phyloP scores from a whole-genome alignment of 1,140 invertebrate species.

The Nilaparvata lugens region DNA sequence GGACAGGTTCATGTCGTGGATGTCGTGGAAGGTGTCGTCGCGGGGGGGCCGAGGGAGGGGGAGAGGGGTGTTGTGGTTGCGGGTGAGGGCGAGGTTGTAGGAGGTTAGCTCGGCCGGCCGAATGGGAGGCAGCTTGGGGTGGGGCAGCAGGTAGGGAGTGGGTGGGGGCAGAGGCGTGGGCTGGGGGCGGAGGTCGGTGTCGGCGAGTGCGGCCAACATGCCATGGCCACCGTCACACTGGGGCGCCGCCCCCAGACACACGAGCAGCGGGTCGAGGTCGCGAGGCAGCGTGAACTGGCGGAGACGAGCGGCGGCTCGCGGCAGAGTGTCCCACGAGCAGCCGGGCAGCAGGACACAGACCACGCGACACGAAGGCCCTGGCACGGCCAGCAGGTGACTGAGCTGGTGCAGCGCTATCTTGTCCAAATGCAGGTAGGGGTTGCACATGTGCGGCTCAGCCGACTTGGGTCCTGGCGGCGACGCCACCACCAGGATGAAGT shows the following conservation, averaged over 20 bases:
- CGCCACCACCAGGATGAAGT: slow-evolving; percentile 15
- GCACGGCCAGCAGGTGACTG: background rate
- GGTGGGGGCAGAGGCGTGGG: background rate
- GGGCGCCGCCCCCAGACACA: slow-evolving; percentile 20
- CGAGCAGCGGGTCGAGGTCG: slow-evolving; percentile 23
- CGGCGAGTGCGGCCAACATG: slow-evolving; percentile 5
- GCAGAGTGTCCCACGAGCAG: slow-evolving; percentile 16
- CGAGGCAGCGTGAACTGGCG: slow-evolving; percentile 18
- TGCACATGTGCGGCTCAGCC: slow-evolving; percentile 8
- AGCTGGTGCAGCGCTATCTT: slow-evolving; percentile 10
- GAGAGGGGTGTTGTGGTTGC: background rate
- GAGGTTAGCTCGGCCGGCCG: background rate
- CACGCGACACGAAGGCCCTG: slow-evolving; percentile 1
- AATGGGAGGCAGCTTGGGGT: background rate
- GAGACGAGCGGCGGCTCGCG: slow-evolving; percentile 4
- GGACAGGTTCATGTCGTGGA: background rate
- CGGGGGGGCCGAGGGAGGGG: background rate
- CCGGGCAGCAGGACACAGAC: slow-evolving; percentile 8
- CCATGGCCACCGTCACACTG: slow-evolving; percentile 22
- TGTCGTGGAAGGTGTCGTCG: background rate
- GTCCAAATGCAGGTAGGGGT: slow-evolving; percentile 12
- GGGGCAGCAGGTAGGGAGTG: background rate
- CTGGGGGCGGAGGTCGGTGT: background rate
- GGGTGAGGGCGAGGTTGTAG: background rate
- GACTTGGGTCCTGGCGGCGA: slow-evolving; percentile 4